Conservation (phyloP, 2,888 invertebrate genomes). For the Alloscopus bannaensis region DNA sequence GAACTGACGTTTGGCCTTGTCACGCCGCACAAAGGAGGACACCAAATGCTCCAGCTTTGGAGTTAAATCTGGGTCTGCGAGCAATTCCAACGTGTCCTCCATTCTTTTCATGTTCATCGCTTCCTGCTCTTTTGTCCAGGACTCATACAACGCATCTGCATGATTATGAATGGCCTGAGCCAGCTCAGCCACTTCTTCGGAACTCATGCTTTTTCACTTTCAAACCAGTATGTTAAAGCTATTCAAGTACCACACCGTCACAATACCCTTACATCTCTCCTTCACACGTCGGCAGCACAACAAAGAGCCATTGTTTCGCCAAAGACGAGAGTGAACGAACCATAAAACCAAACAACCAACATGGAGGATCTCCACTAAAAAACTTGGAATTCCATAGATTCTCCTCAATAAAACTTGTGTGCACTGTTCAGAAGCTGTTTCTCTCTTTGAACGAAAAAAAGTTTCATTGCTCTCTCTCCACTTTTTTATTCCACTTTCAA, state of each 20-base stretch:
- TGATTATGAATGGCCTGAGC: constrained; percentile 73
- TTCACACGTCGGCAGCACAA: too few relatives aligned
- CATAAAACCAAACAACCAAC: too few relatives aligned
- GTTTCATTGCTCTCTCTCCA: constrained; percentile 33
- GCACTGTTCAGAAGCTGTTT: background rate
- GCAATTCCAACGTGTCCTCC: constrained; percentile 71
- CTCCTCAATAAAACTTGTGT: background rate
- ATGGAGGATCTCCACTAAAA: too few relatives aligned
- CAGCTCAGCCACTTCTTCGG: constrained; percentile 73
- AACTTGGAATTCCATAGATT: background rate
- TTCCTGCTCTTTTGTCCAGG: constrained; percentile 71
- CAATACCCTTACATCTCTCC: too few relatives aligned
- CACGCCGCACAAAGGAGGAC: constrained; percentile 71
- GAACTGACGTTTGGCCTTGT: constrained; percentile 70
- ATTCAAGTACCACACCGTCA: too few relatives aligned
- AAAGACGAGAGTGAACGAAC: too few relatives aligned
- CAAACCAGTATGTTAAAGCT: background rate
- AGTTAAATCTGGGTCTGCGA: constrained; percentile 70
- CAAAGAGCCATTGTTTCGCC: constrained; percentile 8
- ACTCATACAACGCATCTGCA: constrained; percentile 73
- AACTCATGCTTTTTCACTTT: constrained; percentile 66
- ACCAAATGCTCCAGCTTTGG: constrained; percentile 72
- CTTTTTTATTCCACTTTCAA: too few relatives aligned
- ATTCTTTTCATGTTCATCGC: constrained; percentile 69
- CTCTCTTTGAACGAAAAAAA: constrained; percentile 26